Evolutionary conservation across 1,140 invertebrate species (phyloP), one percentile per base, ranked within the genome.

Genomic region (Pseudomyrmex flavicornis): DNA sequence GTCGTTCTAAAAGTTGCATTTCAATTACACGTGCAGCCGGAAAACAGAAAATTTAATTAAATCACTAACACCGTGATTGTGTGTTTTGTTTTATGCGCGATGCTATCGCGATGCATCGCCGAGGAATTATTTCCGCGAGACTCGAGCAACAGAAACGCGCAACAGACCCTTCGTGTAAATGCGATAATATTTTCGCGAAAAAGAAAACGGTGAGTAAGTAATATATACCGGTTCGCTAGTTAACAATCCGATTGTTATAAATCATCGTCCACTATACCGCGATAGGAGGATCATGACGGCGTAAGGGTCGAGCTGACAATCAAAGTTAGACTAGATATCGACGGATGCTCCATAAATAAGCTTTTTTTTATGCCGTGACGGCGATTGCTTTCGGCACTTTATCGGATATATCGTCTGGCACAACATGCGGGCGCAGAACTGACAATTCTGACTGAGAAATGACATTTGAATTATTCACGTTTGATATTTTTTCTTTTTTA

Each of bases 381-480:
- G 35, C 85, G 86, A 88, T 87, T 84, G 85, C 82, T 87, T 82
- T 87, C 75, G 82, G 75, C 82, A 72, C 75, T 84, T 74, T 70
- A 52, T 56, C 85, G 82, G 59, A 84, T 82, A 85, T 84, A 26
- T n/a, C 65, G 44, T 62, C 22, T 35, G 68, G 12, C 35, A 35
- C 54, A 52, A 20, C 20, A 66, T 69, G 69, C 76, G 52, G 68
- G 35, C 48, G 44, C 46, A 13, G 70, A 58, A 58, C 77, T 46
- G 54, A 73, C 74, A 86, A 86, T 66, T 61, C 52, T 68, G 68
- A 50, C 15, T 56, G 20, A 66, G 58, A 70, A 46, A 22, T 35
- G 80, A 85, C 52, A 68, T 87, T 88, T 88, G 75, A 88, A 85
- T 87, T 85, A 88, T 87, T 82, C 72, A 76, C 70, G 79, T 73